Evolutionary conservation across 2,888 invertebrate species (phyloP).

Genomic region (Amphipoea oculea): DNA sequence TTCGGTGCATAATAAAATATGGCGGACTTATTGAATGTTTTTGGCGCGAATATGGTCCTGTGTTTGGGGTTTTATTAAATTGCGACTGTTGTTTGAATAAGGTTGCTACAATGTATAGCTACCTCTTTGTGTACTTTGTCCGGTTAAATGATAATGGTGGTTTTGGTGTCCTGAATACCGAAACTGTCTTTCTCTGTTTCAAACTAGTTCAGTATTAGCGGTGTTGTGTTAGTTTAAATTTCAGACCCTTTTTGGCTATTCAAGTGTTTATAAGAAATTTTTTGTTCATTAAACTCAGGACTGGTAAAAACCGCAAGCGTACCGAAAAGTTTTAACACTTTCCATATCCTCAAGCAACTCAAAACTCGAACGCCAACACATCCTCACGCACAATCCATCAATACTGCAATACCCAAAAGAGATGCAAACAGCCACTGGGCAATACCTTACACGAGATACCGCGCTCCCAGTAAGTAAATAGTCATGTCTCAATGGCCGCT

Average conservation of each 20-base stretch:
- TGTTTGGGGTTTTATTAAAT: constrained; percentile 38
- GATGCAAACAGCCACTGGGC: constrained; percentile 75
- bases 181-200: not conserved
- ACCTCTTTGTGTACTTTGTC: not conserved
- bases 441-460: constrained; percentile 73
- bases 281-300: not conserved
- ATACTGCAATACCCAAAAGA: constrained; percentile 61
- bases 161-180: not conserved
- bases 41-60: constrained; percentile 51
- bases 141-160: not conserved
- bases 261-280: not conserved
- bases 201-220: not conserved
- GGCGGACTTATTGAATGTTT: constrained; percentile 72
- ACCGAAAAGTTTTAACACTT: constrained; percentile 22
- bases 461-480: constrained; percentile 86
- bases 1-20: constrained; percentile 78
- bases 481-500: constrained; percentile 86
- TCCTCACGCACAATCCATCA: constrained; percentile 27
- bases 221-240: not conserved
- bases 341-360: constrained; percentile 10
- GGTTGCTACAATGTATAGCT: not conserved
- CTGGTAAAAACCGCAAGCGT: constrained; percentile 2
- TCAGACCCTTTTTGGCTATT: not conserved
- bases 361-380: constrained; percentile 15
- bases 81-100: constrained; percentile 23